These are phyloP conservation scores for Podocnemis expansa DNA, from an alignment of 2,113 vertebrate genomes.

Conservation along the genomic window DNA sequence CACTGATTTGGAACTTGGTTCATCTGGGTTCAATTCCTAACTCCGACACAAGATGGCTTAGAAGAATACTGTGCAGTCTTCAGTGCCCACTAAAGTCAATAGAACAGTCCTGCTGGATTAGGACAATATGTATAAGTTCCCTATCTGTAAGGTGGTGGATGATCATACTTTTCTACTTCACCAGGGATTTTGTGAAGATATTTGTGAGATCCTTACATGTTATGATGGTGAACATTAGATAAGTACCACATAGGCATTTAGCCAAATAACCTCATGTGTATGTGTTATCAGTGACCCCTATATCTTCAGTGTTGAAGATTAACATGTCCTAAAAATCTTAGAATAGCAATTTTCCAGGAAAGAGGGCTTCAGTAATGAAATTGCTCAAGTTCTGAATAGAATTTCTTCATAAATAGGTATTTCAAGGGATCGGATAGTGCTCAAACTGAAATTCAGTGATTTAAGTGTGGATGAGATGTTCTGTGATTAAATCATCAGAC, in stretches of 20 bases:
- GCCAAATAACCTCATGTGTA: not conserved
- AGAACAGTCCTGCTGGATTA: not conserved
- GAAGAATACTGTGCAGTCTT: not conserved
- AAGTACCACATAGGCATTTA: not conserved
- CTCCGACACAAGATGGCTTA: not conserved
- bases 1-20: too few relatives aligned
- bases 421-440: not conserved
- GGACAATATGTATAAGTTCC: not conserved
- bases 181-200: not conserved
- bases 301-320: not conserved
- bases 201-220: not conserved
- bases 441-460: not conserved
- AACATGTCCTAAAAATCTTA: not conserved
- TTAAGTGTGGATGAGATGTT: not conserved
- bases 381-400: not conserved
- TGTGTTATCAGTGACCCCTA: fast-evolving
- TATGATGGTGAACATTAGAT: not conserved
- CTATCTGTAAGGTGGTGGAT: not conserved
- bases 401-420: not conserved
- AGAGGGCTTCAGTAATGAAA: not conserved
- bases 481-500: not conserved
- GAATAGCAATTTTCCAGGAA: not conserved
- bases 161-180: not conserved
- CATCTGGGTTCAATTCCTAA: not conserved
- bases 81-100: not conserved